Percentiles rank a stretch among this genome's conserved stretches.
phyloP scores from a whole-genome alignment of 2,888 invertebrate genomes.

The Lasioglossum vierecki region DNA sequence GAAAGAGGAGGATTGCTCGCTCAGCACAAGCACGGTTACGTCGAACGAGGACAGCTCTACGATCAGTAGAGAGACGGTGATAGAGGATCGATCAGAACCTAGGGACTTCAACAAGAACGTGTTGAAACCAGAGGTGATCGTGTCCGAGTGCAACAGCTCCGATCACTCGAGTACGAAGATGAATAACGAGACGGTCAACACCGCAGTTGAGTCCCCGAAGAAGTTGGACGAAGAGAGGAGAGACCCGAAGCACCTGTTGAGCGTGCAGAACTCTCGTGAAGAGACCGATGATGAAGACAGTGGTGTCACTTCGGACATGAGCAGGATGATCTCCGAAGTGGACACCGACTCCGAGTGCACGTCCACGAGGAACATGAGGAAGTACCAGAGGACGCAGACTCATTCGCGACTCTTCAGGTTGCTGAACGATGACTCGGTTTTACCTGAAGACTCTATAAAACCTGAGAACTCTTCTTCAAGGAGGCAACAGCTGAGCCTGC shows the following conservation, averaged over 20 bases:
- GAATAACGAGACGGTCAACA: not conserved
- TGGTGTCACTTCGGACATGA: conserved; percentile 89
- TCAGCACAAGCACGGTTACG: not conserved
- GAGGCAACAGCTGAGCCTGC: conserved; percentile 70
- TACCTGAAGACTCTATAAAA: conserved; percentile 60
- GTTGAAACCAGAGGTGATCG: conserved; percentile 50
- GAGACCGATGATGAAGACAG: conserved; percentile 88
- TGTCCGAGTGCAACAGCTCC: conserved; percentile 43
- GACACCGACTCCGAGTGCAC: conserved; percentile 88
- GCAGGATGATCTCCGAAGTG: conserved; percentile 88
- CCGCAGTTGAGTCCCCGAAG: not conserved
- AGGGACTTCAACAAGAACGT: conserved; percentile 30
- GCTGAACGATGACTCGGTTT: conserved; percentile 85
- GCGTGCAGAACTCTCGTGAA: conserved; percentile 75
- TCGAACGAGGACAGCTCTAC: conserved; percentile 5
- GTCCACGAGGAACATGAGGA: conserved; percentile 86
- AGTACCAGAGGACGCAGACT: conserved; percentile 89
- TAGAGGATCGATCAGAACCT: not conserved
- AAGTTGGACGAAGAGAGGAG: conserved; percentile 20
- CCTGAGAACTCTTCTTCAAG: conserved; percentile 37
- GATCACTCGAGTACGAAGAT: not conserved
- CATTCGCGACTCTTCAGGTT: conserved; percentile 89
- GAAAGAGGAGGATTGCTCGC: conserved; percentile 34
- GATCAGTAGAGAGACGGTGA: not conserved
- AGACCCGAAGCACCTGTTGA: conserved; percentile 61